Base-by-base conservation (phyloP, 1,140 invertebrate genomes). In the Triops cancriformis region DNA sequence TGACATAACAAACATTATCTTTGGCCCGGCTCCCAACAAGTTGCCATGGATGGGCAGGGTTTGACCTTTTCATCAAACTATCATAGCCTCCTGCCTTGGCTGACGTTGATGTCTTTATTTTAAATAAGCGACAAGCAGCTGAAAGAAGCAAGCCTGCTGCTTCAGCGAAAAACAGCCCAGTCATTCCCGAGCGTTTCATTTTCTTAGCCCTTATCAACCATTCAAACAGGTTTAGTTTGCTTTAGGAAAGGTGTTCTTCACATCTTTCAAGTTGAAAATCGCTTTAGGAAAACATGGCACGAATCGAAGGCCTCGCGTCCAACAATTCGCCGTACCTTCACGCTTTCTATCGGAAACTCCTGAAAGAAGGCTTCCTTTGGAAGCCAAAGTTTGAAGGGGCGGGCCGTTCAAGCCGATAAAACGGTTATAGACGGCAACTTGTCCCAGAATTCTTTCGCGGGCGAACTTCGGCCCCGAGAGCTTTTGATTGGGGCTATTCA, bases 41-140 rank as follows among this genome's bases (percentile, higher is more conserved):
- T 64, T 64, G 51, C 51, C 51, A 64, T 64, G 7, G 51, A 64
- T 18, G 51, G 51, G 51, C 51, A 64, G 51, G 51, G 51, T 64
- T 64, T 64, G 51, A 64, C 51, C 51, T 64, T 64, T 64, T 64
- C 51, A 64, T 64, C 51, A 64, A 64, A 64, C 51, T 64, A 64
- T 64, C 51, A 64, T 64, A 64, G 14, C 23, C 51, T 64, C 51
- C 51, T 64, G 14, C 51, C 51, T n/a, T 64, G 1, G 51, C 14
- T 64, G 51, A 64, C 51, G 23, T 64, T 64, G 51, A 64, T 64
- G 51, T 5, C 51, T 64, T 64, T 37, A 37, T 37, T 37, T 37
- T 37, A 37, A 64, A 64, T 64, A 18, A 64, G 14, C 14, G 51
- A 64, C 51, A 64, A 64, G 51, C 51, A 64, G 51, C 51, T 64